These are phyloP conservation scores for Corella eumyota DNA, from an alignment of 23 tunicate species.

Conservation along the genomic window DNA sequence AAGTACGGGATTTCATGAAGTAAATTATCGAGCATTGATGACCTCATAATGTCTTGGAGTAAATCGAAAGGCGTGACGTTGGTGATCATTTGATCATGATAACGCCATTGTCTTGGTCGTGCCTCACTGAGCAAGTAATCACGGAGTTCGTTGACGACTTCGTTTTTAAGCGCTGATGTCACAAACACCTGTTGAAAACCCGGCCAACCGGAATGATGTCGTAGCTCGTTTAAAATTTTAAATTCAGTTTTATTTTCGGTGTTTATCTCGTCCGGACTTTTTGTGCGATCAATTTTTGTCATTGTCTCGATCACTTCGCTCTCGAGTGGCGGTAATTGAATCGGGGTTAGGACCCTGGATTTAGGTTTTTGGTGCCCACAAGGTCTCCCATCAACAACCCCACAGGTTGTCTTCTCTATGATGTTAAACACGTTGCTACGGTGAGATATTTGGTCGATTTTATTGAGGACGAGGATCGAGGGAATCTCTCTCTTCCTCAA, in stretches of 20 bases:
- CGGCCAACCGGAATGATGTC: slow-evolving; percentile 68
- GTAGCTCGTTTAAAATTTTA: slow-evolving; percentile 38
- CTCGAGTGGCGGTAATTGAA: slow-evolving; percentile 21
- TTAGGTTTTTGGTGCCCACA: not conserved
- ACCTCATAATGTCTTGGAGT: slow-evolving; percentile 24
- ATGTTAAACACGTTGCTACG: slow-evolving; percentile 4
- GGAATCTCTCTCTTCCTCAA: slow-evolving; percentile 39
- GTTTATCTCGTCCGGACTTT: slow-evolving; percentile 6
- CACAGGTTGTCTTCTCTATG: slow-evolving; percentile 13
- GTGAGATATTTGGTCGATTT: slow-evolving; percentile 20
- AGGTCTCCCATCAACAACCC: slow-evolving; percentile 20
- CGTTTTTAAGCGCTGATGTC: slow-evolving; percentile 32
- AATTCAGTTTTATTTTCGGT: slow-evolving; percentile 30
- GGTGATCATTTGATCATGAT: slow-evolving; percentile 33
- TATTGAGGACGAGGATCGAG: slow-evolving; percentile 53
- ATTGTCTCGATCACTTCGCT: slow-evolving; percentile 21
- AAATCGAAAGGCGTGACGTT: slow-evolving; percentile 41
- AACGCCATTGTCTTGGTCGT: slow-evolving; percentile 44
- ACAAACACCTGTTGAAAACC: slow-evolving; percentile 81
- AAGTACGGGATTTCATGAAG: slow-evolving; percentile 67
- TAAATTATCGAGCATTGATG: slow-evolving; percentile 55
- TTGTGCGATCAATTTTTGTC: not conserved
- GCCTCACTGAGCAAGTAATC: slow-evolving; percentile 31
- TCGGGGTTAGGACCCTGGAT: not conserved
- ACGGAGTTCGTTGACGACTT: slow-evolving; percentile 4